A percentile compares a stretch with the other conserved stretches of the same genome.
Evolutionary conservation across 1,140 invertebrate genomes (phyloP).

Genomic region (Drosophila watanabei): DNA sequence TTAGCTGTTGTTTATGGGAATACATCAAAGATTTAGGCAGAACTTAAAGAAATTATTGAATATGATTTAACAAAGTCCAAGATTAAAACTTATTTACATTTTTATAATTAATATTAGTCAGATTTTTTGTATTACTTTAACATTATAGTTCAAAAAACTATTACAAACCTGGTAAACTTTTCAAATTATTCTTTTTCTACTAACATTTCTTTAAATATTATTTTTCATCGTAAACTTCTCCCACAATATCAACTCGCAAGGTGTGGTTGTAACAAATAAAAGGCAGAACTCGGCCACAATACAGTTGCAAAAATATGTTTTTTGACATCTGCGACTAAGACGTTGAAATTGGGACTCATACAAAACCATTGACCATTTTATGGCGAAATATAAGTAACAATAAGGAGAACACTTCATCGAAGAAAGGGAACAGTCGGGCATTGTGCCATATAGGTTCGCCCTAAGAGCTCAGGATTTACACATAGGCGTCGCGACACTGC

Average conservation of each 20-base stretch:
- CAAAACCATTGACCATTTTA: slow-evolving; percentile 49
- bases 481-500: slow-evolving; percentile 22
- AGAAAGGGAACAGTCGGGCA: slow-evolving; percentile 28
- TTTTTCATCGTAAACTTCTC: not conserved
- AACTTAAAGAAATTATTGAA: not conserved
- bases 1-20: not conserved
- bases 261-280: slow-evolving; percentile 1
- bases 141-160: not conserved
- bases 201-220: not conserved
- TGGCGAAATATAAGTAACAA: slow-evolving; percentile 42
- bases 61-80: too few species aligned
- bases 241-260: too few species aligned
- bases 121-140: not conserved
- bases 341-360: slow-evolving; percentile 14
- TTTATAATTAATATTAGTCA: too few species aligned
- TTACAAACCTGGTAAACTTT: not conserved
- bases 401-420: slow-evolving; percentile 34
- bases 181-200: too few species aligned
- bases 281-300: slow-evolving; percentile 9
- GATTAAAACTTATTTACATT: too few species aligned
- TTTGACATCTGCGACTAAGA: slow-evolving; percentile 9
- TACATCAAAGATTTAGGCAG: not conserved
- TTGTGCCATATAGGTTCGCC: slow-evolving; percentile 27
- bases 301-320: slow-evolving; percentile 33
- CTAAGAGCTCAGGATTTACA: slow-evolving; percentile 42